These are phyloP conservation scores for Neostethus bicornis DNA, from an alignment of 2,797 vertebrate genomes.

Conservation along the genomic window DNA sequence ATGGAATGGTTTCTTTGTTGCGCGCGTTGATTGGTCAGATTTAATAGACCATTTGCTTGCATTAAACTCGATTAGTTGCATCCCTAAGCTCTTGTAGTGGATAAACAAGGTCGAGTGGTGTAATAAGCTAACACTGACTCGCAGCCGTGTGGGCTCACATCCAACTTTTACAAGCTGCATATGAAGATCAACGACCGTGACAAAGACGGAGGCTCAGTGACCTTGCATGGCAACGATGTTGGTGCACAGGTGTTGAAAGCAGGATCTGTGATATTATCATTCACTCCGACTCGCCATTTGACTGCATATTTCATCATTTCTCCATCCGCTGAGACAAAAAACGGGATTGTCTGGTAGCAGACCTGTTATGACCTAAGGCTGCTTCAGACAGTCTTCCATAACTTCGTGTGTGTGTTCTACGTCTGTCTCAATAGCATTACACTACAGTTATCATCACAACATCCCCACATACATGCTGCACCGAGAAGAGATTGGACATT, in stretches of 20 bases:
- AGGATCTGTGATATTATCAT: conserved; percentile 30
- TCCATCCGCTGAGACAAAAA: conserved; percentile 25
- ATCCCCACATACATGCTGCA: conserved; percentile 47
- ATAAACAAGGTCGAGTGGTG: conserved; percentile 16
- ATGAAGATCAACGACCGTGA: conserved; percentile 19
- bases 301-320: conserved; percentile 18
- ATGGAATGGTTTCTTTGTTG: no score
- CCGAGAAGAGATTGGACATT: conserved; percentile 71
- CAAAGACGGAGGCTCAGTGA: conserved; percentile 33
- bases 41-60: not conserved
- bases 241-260: conserved; percentile 42
- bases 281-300: conserved; percentile 19
- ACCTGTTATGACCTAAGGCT: conserved; percentile 20
- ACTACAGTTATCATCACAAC: conserved; percentile 48
- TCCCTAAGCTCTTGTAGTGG: not conserved
- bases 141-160: conserved; percentile 35
- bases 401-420: conserved; percentile 34
- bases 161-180: conserved; percentile 49
- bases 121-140: conserved; percentile 30
- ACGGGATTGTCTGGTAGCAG: conserved; percentile 30
- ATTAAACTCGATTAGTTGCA: not conserved
- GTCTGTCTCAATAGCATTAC: conserved; percentile 41
- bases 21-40: no score
- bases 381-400: conserved; percentile 22
- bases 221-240: conserved; percentile 37